Evolutionary conservation across 2,797 vertebrate species (phyloP), one percentile per base, ranked within the genome.

Genomic region (Schizopygopsis pylzovi): DNA sequence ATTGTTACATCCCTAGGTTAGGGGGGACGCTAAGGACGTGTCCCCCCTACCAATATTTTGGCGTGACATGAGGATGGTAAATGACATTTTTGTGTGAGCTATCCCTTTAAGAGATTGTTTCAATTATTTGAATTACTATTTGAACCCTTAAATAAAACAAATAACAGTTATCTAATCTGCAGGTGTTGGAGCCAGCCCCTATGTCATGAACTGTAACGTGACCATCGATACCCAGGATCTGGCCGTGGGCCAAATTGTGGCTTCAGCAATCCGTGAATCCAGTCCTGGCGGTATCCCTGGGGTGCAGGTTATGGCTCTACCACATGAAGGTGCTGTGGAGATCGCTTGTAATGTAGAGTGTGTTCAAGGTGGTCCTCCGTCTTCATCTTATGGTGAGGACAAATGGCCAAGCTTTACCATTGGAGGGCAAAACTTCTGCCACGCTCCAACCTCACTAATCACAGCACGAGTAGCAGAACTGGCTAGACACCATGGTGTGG

Each of bases 171-270:
- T 70, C 52, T 61, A 41, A 67, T 54, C 20, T 88, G 28, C 86
- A 97, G 95, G 95, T 67, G 88, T 95, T 0, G 95, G 96, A 4
- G 91, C 93, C 61, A 91, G 94, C 79, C 94, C 92, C 0, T 96
- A 94, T 8, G 94, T 96, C 85, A 96, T 94, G 94, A 97, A 95
- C 91, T 97, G 95, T 90, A 96, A 92, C 1, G 92, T 97, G 83
- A 96, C 96, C 1, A 91, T 95, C 73, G 91, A 95, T 88, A 95
- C 94, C 22, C 91, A 91, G 88, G 95, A 96, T 84, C 1, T 96
- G 59, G 13, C 85, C 37, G 2, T 91, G 6, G 95, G 93, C 61
- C 94, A 89, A 85, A 82, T 87, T 76, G 93, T 95, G 0, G 92
- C 95, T 54, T 10, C 80, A 13, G 92, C 92, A 56, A 90, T 95